Base-by-base conservation (phyloP, 2,888 invertebrate species). In the Mechanitis messenoides region DNA sequence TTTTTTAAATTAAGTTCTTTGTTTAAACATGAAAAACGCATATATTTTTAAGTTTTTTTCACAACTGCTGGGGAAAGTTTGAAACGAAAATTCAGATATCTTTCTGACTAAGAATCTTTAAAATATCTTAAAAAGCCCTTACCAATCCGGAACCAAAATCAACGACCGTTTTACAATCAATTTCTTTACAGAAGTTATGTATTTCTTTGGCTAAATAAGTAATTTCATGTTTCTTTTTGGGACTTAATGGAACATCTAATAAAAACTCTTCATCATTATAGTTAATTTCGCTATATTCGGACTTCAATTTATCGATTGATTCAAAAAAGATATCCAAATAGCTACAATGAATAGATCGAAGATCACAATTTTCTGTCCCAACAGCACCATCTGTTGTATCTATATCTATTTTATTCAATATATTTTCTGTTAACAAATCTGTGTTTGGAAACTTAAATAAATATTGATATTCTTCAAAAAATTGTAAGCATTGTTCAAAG, bases 131-230 rank as follows among this genome's bases (percentile, higher is more conserved):
- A 3, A 20, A 1, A 3, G n/a, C 33, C n/a, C 91, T 91, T 87
- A 94, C 94, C 87, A 95, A 83, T 5, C 95, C 95, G 20, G 93
- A 92, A 12, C 95, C 95, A 71, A 95, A 90, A 80, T 95, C 95
- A 0, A 95, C 88, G 31, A 95, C 83, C 2, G 91, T 80, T 56
- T 90, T 78, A 61, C 92, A 90, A 6, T 82, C 76, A 6, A 78
- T 74, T 38, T 81, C 69, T n/a, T 74, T 70, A 71, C 93, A 93
- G 55, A 91, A 71, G 31, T 80, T 71, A 61, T 90, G 80, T 31
- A 94, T 87, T 69, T 92, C 82, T 45, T 90, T 82, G 2, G 93
- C 91, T 56, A 95, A 79, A 69, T 91, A 83, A 11, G 90, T 70
- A 55, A 95, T 93, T 85, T 95, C 95, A 68, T 95, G 94, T 64